Percentiles rank a stretch among this genome's conserved stretches.
Evolutionary conservation across 2,797 vertebrate genomes (phyloP).

Genomic region (Podarcis siculus): DNA sequence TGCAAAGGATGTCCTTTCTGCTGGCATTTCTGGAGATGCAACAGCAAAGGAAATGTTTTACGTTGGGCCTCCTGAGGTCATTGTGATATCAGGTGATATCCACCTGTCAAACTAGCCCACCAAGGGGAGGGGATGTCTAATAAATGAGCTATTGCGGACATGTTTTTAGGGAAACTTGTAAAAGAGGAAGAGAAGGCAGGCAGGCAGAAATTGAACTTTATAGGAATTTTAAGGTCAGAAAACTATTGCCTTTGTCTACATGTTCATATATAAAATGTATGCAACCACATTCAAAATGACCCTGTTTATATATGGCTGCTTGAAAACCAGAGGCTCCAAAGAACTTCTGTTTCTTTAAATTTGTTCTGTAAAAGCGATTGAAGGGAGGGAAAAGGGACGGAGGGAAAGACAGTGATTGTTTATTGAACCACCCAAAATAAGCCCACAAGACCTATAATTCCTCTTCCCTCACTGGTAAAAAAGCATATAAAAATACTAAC

Average conservation of each 20-base stretch:
- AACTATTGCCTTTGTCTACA: background rate
- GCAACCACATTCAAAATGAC: background rate
- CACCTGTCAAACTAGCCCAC: no score
- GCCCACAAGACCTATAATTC: background rate
- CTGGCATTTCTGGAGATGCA: no score
- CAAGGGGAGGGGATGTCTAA: background rate
- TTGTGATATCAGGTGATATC: no score
- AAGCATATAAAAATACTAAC: background rate
- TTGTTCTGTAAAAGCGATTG: conserved; percentile 10
- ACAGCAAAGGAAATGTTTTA: no score
- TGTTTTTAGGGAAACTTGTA: background rate
- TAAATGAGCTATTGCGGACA: background rate
- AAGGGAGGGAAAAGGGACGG: conserved; percentile 16
- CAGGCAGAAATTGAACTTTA: background rate
- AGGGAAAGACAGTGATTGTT: background rate
- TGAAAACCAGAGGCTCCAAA: background rate
- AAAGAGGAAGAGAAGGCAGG: no score
- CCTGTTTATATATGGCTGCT: background rate
- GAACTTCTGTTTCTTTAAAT: conserved; percentile 9
- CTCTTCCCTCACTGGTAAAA: background rate
- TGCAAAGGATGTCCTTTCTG: no score
- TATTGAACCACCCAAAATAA: conserved; percentile 2
- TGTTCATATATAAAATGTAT: background rate
- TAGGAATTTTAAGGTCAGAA: background rate
- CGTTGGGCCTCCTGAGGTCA: no score